Percentiles rank a stretch among this genome's conserved stretches.
phyloP scores from a whole-genome alignment of 2,797 vertebrate species.

The Lithobates pipiens region DNA sequence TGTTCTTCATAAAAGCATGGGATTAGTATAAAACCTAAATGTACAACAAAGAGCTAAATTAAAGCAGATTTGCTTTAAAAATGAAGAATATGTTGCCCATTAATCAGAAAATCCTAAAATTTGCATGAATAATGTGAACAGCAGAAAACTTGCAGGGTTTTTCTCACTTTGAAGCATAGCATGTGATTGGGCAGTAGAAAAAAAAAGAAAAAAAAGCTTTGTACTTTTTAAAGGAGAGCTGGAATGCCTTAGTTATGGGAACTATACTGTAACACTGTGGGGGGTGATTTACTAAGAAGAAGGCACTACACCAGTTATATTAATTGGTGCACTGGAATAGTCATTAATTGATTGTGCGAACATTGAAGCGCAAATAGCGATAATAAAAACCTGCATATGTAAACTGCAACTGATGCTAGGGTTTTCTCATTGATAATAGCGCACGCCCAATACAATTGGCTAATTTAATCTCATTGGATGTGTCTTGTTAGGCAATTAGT shows the following conservation, averaged over 20 bases:
- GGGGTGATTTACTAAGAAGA: too few relatives aligned
- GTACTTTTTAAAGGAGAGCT: slow-evolving; percentile 5
- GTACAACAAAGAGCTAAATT: not conserved
- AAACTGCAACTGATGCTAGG: too few relatives aligned
- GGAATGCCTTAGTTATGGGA: not conserved
- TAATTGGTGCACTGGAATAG: too few relatives aligned
- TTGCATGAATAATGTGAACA: slow-evolving; percentile 11
- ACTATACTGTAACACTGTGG: not conserved
- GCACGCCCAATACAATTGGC: too few relatives aligned
- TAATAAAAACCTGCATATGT: too few relatives aligned
- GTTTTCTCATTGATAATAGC: too few relatives aligned
- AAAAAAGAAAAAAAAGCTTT: slow-evolving; percentile 12
- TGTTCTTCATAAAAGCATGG: not conserved
- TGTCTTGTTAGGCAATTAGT: too few relatives aligned
- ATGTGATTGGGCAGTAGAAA: slow-evolving; percentile 18
- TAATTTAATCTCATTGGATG: too few relatives aligned
- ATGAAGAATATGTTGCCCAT: too few relatives aligned
- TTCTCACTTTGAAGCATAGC: slow-evolving; percentile 18
- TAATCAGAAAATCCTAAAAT: not conserved
- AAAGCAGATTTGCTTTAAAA: not conserved
- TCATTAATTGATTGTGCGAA: too few relatives aligned
- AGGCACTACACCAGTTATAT: too few relatives aligned
- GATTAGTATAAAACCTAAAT: not conserved
- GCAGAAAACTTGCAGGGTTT: not conserved
- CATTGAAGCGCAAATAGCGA: too few relatives aligned